A percentile compares a stretch with the other conserved stretches of the same genome.
Evolutionary conservation across 2,113 vertebrate genomes (phyloP).

Genomic region (Paradoxurus hermaphroditus): DNA sequence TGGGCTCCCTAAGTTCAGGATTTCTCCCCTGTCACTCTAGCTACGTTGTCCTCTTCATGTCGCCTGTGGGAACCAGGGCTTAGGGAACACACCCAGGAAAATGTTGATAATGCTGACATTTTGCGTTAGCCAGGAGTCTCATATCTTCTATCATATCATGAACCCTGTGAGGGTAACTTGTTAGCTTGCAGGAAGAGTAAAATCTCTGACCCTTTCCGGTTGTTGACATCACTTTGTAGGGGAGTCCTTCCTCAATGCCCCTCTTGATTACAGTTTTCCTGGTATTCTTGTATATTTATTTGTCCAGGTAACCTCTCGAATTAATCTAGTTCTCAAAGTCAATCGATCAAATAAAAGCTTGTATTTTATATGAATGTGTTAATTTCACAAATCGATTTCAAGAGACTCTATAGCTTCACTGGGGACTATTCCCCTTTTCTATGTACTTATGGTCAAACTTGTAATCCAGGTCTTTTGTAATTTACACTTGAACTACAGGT

Average conservation of each 20-base stretch:
- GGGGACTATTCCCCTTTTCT: background rate
- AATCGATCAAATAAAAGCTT: background rate
- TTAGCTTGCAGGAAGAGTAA: background rate
- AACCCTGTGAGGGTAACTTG: background rate
- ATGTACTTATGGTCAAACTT: background rate
- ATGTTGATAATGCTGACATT: background rate
- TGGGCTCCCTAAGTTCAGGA: background rate
- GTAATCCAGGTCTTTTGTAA: background rate
- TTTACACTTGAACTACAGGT: background rate
- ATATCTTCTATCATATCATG: background rate
- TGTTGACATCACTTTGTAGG: background rate
- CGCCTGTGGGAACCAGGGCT: background rate
- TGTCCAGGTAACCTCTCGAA: background rate
- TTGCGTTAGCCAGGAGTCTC: background rate
- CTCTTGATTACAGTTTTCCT: background rate
- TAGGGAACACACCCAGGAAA: background rate
- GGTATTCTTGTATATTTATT: background rate
- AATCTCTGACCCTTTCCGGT: background rate
- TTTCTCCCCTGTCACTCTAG: background rate
- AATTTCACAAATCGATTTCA: background rate
- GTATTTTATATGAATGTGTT: background rate
- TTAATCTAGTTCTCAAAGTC: background rate
- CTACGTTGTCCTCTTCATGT: background rate
- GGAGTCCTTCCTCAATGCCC: background rate
- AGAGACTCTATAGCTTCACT: background rate